Conservation (phyloP, 2,888 invertebrate genomes). For the Tortrix viridana region DNA sequence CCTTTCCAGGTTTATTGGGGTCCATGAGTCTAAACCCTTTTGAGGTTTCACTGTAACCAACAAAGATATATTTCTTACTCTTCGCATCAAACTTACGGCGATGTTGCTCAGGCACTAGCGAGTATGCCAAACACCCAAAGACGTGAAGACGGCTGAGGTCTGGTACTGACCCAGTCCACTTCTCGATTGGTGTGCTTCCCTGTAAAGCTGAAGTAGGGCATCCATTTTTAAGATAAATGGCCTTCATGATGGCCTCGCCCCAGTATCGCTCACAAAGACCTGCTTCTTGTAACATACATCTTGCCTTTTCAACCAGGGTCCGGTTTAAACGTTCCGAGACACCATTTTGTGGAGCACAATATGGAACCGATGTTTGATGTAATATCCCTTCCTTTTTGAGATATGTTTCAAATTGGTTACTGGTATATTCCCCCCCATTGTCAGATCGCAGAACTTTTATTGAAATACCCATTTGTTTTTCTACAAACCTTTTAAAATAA, state of each 20-base stretch:
- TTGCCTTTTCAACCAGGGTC: not conserved
- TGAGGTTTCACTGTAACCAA: constrained; percentile 23
- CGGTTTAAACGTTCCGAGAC: not conserved
- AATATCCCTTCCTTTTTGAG: too few relatives aligned
- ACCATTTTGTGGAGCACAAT: not conserved
- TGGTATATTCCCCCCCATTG: too few relatives aligned
- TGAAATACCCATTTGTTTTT: constrained; percentile 42
- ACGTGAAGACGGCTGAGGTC: not conserved
- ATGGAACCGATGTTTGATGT: too few relatives aligned
- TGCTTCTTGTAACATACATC: not conserved
- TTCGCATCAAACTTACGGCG: not conserved
- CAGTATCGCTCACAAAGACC: not conserved
- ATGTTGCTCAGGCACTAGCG: not conserved
- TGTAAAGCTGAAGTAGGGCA: constrained; percentile 1
- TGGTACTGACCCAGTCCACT: too few relatives aligned
- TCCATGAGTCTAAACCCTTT: not conserved
- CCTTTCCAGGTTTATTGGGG: not conserved
- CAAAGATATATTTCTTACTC: constrained; percentile 7
- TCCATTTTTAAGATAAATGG: not conserved
- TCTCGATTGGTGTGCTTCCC: too few relatives aligned
- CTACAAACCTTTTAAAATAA: constrained; percentile 26
- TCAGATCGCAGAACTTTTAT: too few relatives aligned
- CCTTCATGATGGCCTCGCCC: not conserved
- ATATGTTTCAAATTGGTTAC: too few relatives aligned
- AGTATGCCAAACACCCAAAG: constrained; percentile 7